Conservation (phyloP, 2,888 invertebrate species). For the Synanthedon andrenaeformis region DNA sequence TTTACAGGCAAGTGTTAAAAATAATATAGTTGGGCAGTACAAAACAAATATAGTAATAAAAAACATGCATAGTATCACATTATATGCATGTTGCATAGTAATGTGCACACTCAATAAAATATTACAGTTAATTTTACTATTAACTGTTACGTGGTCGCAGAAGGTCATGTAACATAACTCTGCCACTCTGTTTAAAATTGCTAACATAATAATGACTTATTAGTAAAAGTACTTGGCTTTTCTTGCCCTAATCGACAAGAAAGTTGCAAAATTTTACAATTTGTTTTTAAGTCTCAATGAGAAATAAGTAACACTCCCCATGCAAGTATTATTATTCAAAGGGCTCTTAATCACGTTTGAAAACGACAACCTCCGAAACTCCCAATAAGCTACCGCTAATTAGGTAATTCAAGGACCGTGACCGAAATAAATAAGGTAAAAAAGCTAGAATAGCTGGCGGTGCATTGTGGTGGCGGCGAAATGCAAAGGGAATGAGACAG, state of each 20-base stretch:
- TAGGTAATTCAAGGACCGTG: conserved; percentile 62
- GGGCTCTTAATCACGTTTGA: conserved; percentile 37
- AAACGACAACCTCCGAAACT: conserved; percentile 37
- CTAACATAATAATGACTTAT: too few species aligned
- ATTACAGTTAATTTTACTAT: too few species aligned
- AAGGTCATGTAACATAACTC: too few species aligned
- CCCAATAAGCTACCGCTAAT: conserved; percentile 57
- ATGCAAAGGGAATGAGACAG: conserved; percentile 31
- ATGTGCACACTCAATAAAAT: too few species aligned
- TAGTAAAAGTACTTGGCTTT: too few species aligned
- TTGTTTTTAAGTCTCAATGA: not conserved
- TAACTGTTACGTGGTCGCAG: too few species aligned
- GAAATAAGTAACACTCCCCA: too few species aligned
- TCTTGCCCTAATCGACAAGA: not conserved
- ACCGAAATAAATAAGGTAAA: conserved; percentile 39
- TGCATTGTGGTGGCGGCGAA: conserved; percentile 45
- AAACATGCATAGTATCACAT: too few species aligned
- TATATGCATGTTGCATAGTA: too few species aligned
- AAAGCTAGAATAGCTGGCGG: conserved; percentile 37
- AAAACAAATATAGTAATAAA: conserved; percentile 30
- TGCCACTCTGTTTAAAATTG: too few species aligned
- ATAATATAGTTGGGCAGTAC: too few species aligned
- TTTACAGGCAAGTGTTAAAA: conserved; percentile 25
- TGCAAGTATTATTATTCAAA: conserved; percentile 5
- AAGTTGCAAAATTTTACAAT: not conserved